phyloP scores from a whole-genome alignment of 2,888 invertebrate genomes.

The Nemapogon koenigi region DNA sequence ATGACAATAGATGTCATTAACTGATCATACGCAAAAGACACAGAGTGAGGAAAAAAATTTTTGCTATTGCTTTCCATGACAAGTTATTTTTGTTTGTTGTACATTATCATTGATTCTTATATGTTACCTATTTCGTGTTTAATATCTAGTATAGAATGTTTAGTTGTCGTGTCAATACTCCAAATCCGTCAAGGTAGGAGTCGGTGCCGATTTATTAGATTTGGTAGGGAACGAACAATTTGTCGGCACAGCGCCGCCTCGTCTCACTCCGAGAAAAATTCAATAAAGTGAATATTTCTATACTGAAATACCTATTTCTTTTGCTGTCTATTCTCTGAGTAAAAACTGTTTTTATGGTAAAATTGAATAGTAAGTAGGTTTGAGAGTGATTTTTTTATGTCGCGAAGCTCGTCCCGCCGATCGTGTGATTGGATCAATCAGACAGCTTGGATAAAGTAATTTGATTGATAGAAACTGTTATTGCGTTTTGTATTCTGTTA shows the following conservation, averaged over 20 bases:
- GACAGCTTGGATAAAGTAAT: constrained; percentile 2
- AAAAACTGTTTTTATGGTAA: not conserved
- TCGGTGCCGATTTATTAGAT: not conserved
- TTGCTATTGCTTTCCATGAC: no score
- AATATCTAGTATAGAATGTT: no score
- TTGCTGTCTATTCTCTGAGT: not conserved
- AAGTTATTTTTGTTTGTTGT: no score
- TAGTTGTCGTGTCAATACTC: no score
- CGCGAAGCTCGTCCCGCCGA: not conserved
- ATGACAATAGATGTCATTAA: no score
- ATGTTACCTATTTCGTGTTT: no score
- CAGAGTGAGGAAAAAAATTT: no score
- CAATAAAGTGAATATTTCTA: constrained; percentile 29
- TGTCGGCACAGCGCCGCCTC: not conserved
- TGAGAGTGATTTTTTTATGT: constrained; percentile 6
- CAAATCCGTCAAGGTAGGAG: no score
- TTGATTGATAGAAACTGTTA: constrained; percentile 5
- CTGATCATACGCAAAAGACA: no score
- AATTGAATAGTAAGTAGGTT: constrained; percentile 4
- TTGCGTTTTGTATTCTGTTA: not conserved
- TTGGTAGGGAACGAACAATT: constrained; percentile 1
- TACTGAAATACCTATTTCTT: constrained; percentile 27
- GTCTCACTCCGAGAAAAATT: constrained; percentile 21
- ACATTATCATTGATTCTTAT: no score
- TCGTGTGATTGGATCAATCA: constrained; percentile 2